These are phyloP conservation scores for Marmota monax DNA, from an alignment of 2,113 vertebrate species.

Conservation along the genomic window DNA sequence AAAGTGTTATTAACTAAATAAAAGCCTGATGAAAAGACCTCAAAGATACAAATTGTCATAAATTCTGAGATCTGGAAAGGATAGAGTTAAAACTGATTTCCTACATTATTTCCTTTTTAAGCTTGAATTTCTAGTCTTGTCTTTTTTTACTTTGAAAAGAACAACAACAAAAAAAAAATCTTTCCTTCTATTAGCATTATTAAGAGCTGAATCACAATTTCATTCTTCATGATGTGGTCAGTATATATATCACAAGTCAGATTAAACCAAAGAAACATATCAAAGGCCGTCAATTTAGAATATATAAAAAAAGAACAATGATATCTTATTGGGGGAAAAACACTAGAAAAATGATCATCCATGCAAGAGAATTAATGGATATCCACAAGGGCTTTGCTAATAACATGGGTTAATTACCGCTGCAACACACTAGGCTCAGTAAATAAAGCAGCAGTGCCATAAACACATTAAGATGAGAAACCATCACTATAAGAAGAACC, in stretches of 20 bases:
- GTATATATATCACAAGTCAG: constrained; percentile 55
- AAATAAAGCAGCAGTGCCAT: constrained; percentile 91
- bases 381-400: constrained; percentile 93
- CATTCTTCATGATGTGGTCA: constrained; percentile 52
- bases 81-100: constrained; percentile 58
- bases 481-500: constrained; percentile 79
- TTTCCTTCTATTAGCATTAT: constrained; percentile 78
- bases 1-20: constrained; percentile 85
- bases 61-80: constrained; percentile 61
- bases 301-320: constrained; percentile 29
- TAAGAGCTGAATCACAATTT: constrained; percentile 68
- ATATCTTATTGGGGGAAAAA: constrained; percentile 78
- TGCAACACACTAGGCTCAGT: constrained; percentile 92
- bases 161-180: neutral
- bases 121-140: constrained; percentile 79
- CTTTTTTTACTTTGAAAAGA: constrained; percentile 35
- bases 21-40: constrained; percentile 84
- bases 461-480: constrained; percentile 90
- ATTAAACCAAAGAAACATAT: constrained; percentile 75
- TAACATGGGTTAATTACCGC: constrained; percentile 96
- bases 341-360: constrained; percentile 87
- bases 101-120: constrained; percentile 75
- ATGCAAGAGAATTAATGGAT: constrained; percentile 90
- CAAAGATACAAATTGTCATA: constrained; percentile 56
- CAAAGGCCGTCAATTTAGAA: constrained; percentile 64